phyloP scores from a whole-genome alignment of 1,140 invertebrate genomes.

The Drosophila rufa region DNA sequence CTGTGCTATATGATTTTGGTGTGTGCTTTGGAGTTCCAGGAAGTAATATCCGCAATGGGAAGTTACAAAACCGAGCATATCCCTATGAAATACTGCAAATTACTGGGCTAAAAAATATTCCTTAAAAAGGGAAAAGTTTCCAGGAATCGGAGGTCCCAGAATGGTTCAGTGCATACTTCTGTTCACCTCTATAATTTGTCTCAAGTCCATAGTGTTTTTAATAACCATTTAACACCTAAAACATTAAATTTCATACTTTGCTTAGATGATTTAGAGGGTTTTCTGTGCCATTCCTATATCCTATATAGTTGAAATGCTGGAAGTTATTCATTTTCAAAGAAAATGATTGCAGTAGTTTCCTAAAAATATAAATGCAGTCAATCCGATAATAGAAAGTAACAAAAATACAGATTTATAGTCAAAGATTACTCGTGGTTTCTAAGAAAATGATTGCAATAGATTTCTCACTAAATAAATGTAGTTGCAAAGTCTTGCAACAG shows the following conservation, averaged over 20 bases:
- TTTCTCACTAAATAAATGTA: neutral
- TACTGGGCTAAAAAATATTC: too few relatives aligned
- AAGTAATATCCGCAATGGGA: conserved; percentile 2
- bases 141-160: too few relatives aligned
- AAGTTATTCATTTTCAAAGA: neutral
- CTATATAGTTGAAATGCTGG: neutral
- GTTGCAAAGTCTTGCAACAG: neutral
- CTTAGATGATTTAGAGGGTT: too few relatives aligned
- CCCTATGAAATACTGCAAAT: too few relatives aligned
- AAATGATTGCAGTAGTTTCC: neutral
- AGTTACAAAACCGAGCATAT: too few relatives aligned
- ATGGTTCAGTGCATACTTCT: too few relatives aligned
- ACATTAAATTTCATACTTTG: too few relatives aligned
- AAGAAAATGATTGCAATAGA: neutral
- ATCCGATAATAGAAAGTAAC: neutral
- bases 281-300: too few relatives aligned
- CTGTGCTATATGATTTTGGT: conserved; percentile 28
- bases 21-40: conserved; percentile 3
- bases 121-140: neutral
- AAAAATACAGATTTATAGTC: neutral
- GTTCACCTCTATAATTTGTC: too few relatives aligned
- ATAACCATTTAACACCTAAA: too few relatives aligned
- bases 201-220: too few relatives aligned
- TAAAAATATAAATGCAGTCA: neutral
- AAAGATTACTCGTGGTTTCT: neutral